Percentiles rank a stretch among this genome's conserved stretches.
Evolutionary conservation across 2,888 invertebrate genomes (phyloP).

Genomic region (Syritta pipiens): DNA sequence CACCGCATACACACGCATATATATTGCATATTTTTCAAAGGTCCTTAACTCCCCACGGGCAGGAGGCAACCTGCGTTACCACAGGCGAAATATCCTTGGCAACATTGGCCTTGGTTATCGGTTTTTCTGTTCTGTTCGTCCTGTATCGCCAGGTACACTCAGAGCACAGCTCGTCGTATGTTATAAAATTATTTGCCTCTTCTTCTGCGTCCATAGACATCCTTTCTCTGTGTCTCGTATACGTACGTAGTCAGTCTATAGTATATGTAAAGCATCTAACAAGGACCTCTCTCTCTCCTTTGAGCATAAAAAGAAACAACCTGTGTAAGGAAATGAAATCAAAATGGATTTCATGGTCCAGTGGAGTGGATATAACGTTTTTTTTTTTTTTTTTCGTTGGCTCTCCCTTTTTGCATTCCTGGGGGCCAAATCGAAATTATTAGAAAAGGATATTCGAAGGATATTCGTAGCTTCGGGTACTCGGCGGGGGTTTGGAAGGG

Average conservation of each 20-base stretch:
- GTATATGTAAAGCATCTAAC: slow-evolving; percentile 66
- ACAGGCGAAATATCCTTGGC: slow-evolving; percentile 64
- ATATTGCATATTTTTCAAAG: slow-evolving; percentile 52
- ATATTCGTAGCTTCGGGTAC: slow-evolving; percentile 65
- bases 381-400: slow-evolving; percentile 34
- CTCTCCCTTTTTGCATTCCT: slow-evolving; percentile 47
- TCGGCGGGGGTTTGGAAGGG: slow-evolving; percentile 45
- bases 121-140: too few species aligned
- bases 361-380: slow-evolving; percentile 72
- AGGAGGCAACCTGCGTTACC: slow-evolving; percentile 68
- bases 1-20: background rate
- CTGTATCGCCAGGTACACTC: slow-evolving; percentile 43
- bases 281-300: slow-evolving; percentile 63
- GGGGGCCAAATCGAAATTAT: slow-evolving; percentile 70
- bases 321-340: slow-evolving; percentile 72
- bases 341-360: slow-evolving; percentile 75
- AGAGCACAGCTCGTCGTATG: slow-evolving; percentile 51
- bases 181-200: slow-evolving; percentile 57
- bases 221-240: slow-evolving; percentile 11
- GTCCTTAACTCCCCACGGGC: slow-evolving; percentile 66
- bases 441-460: slow-evolving; percentile 69
- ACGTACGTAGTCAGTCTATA: too few species aligned
- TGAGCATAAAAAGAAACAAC: slow-evolving; percentile 68
- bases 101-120: slow-evolving; percentile 65
- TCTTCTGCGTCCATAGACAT: slow-evolving; percentile 40